Base-by-base conservation (phyloP, 2,888 invertebrate genomes). In the Hipparchia semele region DNA sequence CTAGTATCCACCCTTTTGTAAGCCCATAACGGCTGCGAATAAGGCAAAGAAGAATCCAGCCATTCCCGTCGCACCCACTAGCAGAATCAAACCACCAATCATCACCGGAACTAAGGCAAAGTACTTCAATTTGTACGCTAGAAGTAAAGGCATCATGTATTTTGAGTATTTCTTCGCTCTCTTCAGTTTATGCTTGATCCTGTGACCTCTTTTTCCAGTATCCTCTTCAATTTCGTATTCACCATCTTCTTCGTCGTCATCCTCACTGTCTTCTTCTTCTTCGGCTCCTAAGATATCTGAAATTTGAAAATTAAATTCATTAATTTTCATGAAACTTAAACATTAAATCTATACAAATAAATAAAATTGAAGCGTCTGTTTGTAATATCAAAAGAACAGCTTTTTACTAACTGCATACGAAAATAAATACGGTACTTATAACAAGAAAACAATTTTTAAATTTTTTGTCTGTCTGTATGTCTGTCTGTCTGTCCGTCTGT, bases 1-100 rank as follows among this genome's bases (percentile, higher is more conserved):
- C 80, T 81, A 93, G 79, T 91, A 92, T 53, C 89, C 85, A 74
- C 94, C 93, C 75, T 93, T 91, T 85, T 96, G 97, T 76, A 97
- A 90, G 71, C 96, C 97, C 94, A 98, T 96, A 5, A 96, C 96
- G 1, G 97, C 97, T 68, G 97, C 96, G 82, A 98, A 98, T 12
- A 98, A 90, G 0, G 98, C 97, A 85, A 98, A 98, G 94, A 98
- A 98, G 91, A 98, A 98, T 77, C 98, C 98, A 33, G 97, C 98
- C 73, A 98, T 86, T 23, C 97, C 97, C 0, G 97, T 97, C 0
- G 97, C 96, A 75, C 97, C 97, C 5, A 96, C 96, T 67, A 98
- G 87, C 8, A 98, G 89, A 1, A 97, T 90, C 39, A 97, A 87
- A 6, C 95, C 96, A 69, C 97, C 96, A 77, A 97, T 94, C 85